Evolutionary conservation across 2,888 invertebrate species (phyloP), one percentile per base, ranked within the genome.

Genomic region (Sphaerolaimus hirsutus): DNA sequence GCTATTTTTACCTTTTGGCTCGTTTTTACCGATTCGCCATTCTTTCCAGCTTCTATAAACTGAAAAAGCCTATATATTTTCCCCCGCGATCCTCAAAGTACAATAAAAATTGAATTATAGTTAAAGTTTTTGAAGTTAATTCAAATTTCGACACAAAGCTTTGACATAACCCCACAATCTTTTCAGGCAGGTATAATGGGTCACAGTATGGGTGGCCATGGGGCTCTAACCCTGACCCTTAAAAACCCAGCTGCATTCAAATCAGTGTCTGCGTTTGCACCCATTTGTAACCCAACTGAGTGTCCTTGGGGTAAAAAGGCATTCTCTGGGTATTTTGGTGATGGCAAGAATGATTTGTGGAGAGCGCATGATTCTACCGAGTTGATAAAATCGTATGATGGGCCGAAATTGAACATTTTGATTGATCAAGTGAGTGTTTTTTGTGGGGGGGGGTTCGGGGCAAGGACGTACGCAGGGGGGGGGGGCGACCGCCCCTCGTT

Each of bases 191-290:
- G 22, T 36, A n/a, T 24, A 24, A 23, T 27, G 24, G 38, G 53
- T 69, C 72, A 42, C 62, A 87, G 89, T 61, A 97, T 97, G 93
- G 93, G 93, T 49, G 93, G 93, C 24, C 91, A 93, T 68, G 93
- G 97, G 27, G 89, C 91, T 19, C 64, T 93, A 42, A 49, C 49
- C 10, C 49, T 53, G 29, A 79, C 81, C 4, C 66, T 97, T 38
- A 81, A 82, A 65, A 86, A 84, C 66, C 89, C 89, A 12, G 81
- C 80, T 17, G 67, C 78, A 48, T 93, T 80, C 66, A 56, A 59
- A 44, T 69, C 70, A 41, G 84, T 87, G 0, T 87, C 89, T 51
- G 87, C 84, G 4, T 91, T 97, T 71, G 76, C 93, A 2, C 89
- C 97, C 0, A 87, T 93, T 58, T 76, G 78, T 54, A 84, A 91